Conservation (phyloP, 2,888 invertebrate genomes). For the Drosophila ustulata region DNA sequence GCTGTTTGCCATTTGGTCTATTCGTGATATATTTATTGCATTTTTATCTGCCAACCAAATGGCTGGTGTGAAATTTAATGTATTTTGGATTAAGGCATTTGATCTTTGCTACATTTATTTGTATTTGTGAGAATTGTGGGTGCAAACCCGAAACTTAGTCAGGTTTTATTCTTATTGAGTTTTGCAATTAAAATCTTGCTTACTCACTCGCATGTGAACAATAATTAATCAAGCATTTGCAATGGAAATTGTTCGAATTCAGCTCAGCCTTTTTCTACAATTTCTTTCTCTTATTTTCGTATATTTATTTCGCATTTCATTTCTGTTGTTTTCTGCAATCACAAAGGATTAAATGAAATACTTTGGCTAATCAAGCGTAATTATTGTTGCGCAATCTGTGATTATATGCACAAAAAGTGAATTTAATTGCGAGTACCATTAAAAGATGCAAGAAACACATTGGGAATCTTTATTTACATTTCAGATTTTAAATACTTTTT, state of each 20-base stretch:
- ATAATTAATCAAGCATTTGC: constrained; percentile 14
- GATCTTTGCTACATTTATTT: not conserved
- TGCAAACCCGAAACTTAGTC: not conserved
- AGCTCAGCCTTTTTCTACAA: not conserved
- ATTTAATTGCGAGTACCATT: not conserved
- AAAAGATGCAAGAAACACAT: not conserved
- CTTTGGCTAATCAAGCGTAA: not conserved
- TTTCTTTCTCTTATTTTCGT: not conserved
- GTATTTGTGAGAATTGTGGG: not conserved
- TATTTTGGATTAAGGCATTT: not conserved
- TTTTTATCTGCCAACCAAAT: constrained; percentile 7
- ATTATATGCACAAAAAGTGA: not conserved
- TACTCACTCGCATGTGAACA: constrained; percentile 8
- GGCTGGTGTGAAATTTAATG: not conserved
- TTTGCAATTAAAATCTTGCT: not conserved
- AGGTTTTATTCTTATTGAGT: not conserved
- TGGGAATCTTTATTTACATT: no score
- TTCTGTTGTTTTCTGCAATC: not conserved
- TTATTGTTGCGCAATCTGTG: not conserved
- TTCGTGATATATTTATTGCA: constrained; percentile 11
- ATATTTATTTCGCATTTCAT: not conserved
- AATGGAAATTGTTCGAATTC: not conserved
- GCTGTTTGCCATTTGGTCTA: not conserved
- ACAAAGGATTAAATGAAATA: constrained; percentile 1
- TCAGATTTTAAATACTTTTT: not conserved